Base-by-base conservation (phyloP, 2,888 invertebrate genomes). In the Aspidiotus rigidus region DNA sequence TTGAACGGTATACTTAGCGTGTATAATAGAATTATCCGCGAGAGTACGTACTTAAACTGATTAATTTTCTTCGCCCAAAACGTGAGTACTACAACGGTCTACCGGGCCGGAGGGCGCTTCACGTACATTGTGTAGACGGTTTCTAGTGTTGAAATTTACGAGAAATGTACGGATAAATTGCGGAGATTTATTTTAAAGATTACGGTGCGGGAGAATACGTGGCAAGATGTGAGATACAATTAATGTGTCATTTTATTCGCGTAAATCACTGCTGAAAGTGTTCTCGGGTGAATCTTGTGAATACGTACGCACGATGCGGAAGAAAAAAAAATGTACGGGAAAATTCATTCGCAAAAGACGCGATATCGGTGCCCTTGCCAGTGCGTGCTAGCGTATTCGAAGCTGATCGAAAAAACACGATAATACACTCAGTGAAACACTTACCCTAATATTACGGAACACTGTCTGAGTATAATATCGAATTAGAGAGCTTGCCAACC, bases 361-460 rank as follows among this genome's bases (percentile, higher is more conserved):
- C 62, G 28, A 28, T 28, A 28, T 28, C 28, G 28, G 28, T 28
- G 28, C 28, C 28, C 28, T 28, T 28, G 28, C 28, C 28, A 28
- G 28, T 28, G 28, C 5, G 28, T 5, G 28, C n/a, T 28, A 5
- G 28, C 28, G 28, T 28, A 28, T 28, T 28, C 28, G 9, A 28
- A 17, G 55, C 54, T 64, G 64, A 64, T 64, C 64, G 64, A 17
- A 40, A 64, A 64, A 64, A 64, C 64, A 64, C 64, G 64, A 64
- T 64, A 64, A 64, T 64, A 64, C 64, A 64, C 64, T 64, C 54
- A 64, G 55, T 54, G 54, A 64, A 64, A 64, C 54, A 64, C 64
- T 64, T 64, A 64, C 64, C 64, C 64, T 54, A 28, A 28, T 28
- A 64, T 64, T 64, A 64, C 54, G 39, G n/a, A 54, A 53, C 64